Evolutionary conservation across 2,797 vertebrate species (phyloP).

Genomic region (Acomys russatus): DNA sequence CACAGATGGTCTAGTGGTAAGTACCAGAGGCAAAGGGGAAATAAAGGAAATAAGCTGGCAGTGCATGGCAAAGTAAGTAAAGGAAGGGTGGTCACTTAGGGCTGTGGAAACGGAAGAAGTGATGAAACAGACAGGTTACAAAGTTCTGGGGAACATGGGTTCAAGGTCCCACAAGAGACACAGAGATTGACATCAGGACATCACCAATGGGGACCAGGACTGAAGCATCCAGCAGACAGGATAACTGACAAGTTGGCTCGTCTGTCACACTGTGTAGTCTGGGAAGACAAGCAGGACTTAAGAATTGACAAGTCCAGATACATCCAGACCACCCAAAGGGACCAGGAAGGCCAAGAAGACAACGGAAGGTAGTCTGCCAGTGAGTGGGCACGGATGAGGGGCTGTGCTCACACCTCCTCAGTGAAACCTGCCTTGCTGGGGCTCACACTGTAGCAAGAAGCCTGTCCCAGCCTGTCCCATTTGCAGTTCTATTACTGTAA

Average conservation of each 20-base stretch:
- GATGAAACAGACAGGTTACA: not conserved
- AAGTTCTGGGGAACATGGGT: fast-evolving
- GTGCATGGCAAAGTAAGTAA: slow-evolving; percentile 27
- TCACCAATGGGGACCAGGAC: fast-evolving
- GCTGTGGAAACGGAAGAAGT: not conserved
- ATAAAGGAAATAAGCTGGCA: slow-evolving; percentile 47
- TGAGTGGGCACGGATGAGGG: no score
- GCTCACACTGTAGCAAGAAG: no score
- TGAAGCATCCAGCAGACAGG: fast-evolving
- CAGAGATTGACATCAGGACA: fast-evolving
- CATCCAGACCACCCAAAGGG: no score
- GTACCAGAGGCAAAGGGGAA: slow-evolving; percentile 55
- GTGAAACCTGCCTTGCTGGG: not conserved
- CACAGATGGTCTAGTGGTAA: slow-evolving; percentile 31
- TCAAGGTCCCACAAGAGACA: fast-evolving
- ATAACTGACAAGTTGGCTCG: fast-evolving
- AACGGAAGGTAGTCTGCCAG: fast-evolving
- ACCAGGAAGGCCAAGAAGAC: fast-evolving
- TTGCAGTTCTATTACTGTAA: not conserved
- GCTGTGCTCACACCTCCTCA: fast-evolving
- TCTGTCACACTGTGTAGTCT: not conserved
- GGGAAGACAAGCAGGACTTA: fast-evolving
- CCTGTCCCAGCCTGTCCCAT: no score
- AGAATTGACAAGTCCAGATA: no score
- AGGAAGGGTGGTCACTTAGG: not conserved